These are phyloP conservation scores for Muscidifurax raptorellus DNA, from an alignment of 1,140 invertebrate genomes.

Conservation along the genomic window DNA sequence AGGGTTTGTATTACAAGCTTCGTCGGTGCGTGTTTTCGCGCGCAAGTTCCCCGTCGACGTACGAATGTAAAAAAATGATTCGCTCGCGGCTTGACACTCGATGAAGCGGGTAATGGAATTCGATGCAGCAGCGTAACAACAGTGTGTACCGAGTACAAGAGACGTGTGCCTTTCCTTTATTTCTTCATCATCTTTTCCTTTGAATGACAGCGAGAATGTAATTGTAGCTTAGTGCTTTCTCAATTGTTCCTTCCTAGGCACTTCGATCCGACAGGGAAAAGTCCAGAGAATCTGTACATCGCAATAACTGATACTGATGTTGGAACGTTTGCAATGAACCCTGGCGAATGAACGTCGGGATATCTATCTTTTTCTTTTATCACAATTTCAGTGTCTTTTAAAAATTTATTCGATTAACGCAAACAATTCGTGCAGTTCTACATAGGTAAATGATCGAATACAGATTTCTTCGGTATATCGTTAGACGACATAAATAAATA, in stretches of 20 bases:
- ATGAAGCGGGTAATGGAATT: conserved; percentile 41
- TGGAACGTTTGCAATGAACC: conserved; percentile 16
- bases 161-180: conserved; percentile 39
- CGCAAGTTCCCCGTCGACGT: conserved; percentile 25
- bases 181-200: neutral
- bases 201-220: conserved; percentile 36
- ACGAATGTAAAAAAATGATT: conserved; percentile 37
- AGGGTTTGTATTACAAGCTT: conserved; percentile 40
- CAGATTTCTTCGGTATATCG: neutral
- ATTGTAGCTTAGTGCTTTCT: conserved; percentile 43
- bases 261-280: conserved; percentile 51
- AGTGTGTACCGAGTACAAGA: conserved; percentile 37
- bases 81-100: neutral
- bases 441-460: neutral
- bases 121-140: conserved; percentile 23
- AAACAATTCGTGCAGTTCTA: neutral
- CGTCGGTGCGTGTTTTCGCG: conserved; percentile 2
- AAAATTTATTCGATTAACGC: neutral
- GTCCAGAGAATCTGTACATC: conserved; percentile 35
- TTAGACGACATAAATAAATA: conserved; percentile 18
- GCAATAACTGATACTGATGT: conserved; percentile 9
- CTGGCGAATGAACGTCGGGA: conserved; percentile 38
- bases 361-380: conserved; percentile 35
- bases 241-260: conserved; percentile 49
- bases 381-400: conserved; percentile 46